phyloP scores from a whole-genome alignment of 2,888 invertebrate genomes.

The Eupithecia centaureata region DNA sequence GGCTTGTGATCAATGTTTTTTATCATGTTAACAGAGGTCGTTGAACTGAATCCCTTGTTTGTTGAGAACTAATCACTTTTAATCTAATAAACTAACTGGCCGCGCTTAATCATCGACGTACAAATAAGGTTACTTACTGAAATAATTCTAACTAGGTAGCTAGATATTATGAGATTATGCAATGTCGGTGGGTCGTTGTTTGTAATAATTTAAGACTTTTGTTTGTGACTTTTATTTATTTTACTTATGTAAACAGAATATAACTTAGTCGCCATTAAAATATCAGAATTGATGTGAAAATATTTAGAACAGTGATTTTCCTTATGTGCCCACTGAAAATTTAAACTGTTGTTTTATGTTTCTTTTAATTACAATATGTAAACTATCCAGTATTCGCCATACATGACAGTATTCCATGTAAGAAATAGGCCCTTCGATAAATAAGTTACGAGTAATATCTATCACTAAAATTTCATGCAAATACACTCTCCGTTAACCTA shows the following conservation, averaged over 20 bases:
- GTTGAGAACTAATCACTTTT: slow-evolving; percentile 63
- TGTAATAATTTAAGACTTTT: background rate
- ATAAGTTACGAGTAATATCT: background rate
- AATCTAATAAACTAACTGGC: slow-evolving; percentile 65
- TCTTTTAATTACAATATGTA: background rate
- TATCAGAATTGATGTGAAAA: background rate
- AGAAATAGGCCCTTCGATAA: background rate
- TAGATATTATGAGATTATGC: background rate
- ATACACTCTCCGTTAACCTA: slow-evolving; percentile 72
- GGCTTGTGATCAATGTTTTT: slow-evolving; percentile 11
- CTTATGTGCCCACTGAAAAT: background rate
- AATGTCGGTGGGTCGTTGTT: background rate
- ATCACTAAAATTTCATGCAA: slow-evolving; percentile 24
- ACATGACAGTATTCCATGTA: background rate
- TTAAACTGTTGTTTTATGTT: background rate
- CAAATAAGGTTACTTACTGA: background rate
- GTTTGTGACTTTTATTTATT: too few species aligned
- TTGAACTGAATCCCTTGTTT: slow-evolving; percentile 71
- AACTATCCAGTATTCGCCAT: background rate
- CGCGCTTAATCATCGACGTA: slow-evolving; percentile 33
- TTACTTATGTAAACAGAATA: too few species aligned
- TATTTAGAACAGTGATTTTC: background rate
- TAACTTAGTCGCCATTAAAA: background rate
- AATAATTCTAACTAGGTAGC: background rate
- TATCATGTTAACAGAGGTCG: slow-evolving; percentile 49